Evolutionary conservation across 2,888 invertebrate genomes (phyloP), one percentile per base, ranked within the genome.

Genomic region (Dryobota labecula): DNA sequence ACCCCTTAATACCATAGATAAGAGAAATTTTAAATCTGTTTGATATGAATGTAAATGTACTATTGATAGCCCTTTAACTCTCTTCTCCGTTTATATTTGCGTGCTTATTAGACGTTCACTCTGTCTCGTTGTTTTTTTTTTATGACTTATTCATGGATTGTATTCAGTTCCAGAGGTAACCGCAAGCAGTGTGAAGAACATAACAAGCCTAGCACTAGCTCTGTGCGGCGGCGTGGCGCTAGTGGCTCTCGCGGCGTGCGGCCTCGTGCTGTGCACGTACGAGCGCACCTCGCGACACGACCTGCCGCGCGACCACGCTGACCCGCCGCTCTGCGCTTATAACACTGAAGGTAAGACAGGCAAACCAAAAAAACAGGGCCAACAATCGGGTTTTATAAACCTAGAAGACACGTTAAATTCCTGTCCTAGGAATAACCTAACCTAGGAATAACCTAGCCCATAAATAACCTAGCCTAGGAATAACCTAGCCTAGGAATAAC

Each of bases 241-340:
- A 76, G 88, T 96, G 69, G 95, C 95, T 81, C 90, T 96, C 82
- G 92, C 91, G 78, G 96, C 96, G 84, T 96, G 95, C 90, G 95
- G 94, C 9, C 92, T 96, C 2, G 95, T 95, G 87, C 91, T 96
- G 88, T 95, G 94, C 85, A 93, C 95, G 58, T 92, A 91, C 87
- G 95, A 95, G 76, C 90, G 92, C 33, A 85, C 85, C 70, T 81
- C 88, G 38, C 86, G 90, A 2, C 80, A 74, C 36, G 91, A 91
- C 82, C 71, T 90, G 73, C 92, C 93, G 66, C 90, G 87, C 49
- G 86, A 86, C 53, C 76, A 66, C 36, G 63, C 86, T 5, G 93
- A 93, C 78, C 94, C 94, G 63, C 94, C 94, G 60, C 91, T 94
- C 30, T 93, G 94, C 78, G 95, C 95, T 0, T 95, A 94, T 82